Conservation (phyloP, 2,888 invertebrate species). For the Barypeithes pellucidus region DNA sequence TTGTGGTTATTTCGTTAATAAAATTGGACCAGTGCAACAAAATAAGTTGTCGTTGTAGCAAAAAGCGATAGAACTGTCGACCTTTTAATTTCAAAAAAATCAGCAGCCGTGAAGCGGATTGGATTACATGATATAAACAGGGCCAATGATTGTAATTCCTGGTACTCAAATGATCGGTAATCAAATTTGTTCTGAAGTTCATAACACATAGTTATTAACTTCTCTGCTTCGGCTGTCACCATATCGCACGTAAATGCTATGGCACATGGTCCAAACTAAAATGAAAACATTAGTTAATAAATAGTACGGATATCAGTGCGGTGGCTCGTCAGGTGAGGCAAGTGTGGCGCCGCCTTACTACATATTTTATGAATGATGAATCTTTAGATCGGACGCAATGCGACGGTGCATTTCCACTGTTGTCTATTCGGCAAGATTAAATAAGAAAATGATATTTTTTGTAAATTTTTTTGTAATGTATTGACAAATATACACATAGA, state of each 20-base stretch:
- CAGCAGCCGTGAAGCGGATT: slow-evolving; percentile 41
- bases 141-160: slow-evolving; percentile 27
- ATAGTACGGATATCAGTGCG: too few species aligned
- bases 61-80: slow-evolving; percentile 36
- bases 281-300: too few species aligned
- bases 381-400: too few species aligned
- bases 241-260: slow-evolving; percentile 40
- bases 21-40: slow-evolving; percentile 46
- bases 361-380: too few species aligned
- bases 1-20: not conserved
- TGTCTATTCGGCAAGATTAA: too few species aligned
- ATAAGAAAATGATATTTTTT: too few species aligned
- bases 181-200: slow-evolving; percentile 38
- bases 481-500: too few species aligned
- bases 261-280: slow-evolving; percentile 43
- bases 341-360: too few species aligned
- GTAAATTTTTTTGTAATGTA: too few species aligned
- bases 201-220: slow-evolving; percentile 27
- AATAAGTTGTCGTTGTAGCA: slow-evolving; percentile 41
- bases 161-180: slow-evolving; percentile 32
- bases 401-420: too few species aligned
- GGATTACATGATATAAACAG: slow-evolving; percentile 24
- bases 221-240: slow-evolving; percentile 27
- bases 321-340: too few species aligned
- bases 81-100: slow-evolving; percentile 39